These are phyloP conservation scores for Phalacrocorax pelagicus DNA, from an alignment of 2,113 vertebrate species.

Conservation along the genomic window DNA sequence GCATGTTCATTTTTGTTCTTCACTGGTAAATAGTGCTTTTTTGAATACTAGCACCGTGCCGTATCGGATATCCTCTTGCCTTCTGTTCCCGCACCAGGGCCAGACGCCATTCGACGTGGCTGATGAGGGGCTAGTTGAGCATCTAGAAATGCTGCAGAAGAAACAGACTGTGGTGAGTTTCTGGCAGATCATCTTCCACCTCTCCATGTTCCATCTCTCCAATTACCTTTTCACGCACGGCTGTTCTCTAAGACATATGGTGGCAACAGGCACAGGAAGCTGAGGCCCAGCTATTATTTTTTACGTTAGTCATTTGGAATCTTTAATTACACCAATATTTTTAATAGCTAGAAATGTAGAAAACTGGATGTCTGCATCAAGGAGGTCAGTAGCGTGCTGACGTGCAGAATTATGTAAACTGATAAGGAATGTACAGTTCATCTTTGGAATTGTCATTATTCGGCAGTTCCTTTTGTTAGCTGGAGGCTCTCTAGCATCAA, in stretches of 20 bases:
- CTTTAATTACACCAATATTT: not conserved
- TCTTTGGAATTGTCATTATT: not conserved
- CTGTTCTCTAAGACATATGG: not conserved
- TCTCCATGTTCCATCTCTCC: not conserved
- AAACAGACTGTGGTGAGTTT: conserved; percentile 77
- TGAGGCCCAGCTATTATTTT: not conserved
- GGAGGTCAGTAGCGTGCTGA: not conserved
- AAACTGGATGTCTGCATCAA: not conserved
- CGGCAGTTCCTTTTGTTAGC: not conserved
- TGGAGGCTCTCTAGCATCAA: not conserved
- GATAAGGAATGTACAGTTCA: not conserved
- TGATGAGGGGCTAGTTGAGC: conserved; percentile 78
- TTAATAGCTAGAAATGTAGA: not conserved
- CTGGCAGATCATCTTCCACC: not conserved
- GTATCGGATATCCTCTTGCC: not conserved
- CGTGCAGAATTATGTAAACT: not conserved
- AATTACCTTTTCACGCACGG: not conserved
- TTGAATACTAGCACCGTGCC: not conserved
- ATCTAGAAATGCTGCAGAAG: conserved; percentile 81
- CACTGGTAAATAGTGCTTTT: not conserved
- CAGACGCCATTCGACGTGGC: conserved; percentile 80
- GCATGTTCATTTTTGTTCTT: not conserved
- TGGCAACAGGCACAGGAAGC: not conserved
- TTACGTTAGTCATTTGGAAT: not conserved
- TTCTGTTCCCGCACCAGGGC: conserved; percentile 56